Percentiles rank a stretch among this genome's conserved stretches.
phyloP scores from a whole-genome alignment of 2,888 invertebrate genomes.

The Parapristionchus giblindavisi region DNA sequence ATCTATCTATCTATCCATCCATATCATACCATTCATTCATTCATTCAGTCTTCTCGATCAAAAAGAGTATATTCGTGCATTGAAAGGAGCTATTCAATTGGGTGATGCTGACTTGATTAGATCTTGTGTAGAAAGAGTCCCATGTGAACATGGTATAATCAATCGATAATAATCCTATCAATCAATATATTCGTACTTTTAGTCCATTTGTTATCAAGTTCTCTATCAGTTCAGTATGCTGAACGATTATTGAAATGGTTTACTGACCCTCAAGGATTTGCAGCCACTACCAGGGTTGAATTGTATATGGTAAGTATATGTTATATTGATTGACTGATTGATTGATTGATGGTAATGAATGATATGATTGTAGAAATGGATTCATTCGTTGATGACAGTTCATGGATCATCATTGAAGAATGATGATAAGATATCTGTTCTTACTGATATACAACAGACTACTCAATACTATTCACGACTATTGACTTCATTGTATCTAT shows the following conservation, averaged over 20 bases:
- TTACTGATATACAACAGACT: conserved; percentile 63
- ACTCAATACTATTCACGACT: conserved; percentile 51
- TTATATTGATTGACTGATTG: no score
- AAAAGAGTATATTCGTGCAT: conserved; percentile 75
- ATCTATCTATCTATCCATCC: not conserved
- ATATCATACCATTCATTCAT: not conserved
- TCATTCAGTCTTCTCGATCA: conserved; percentile 54
- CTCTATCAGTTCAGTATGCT: conserved; percentile 81
- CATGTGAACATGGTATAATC: not conserved
- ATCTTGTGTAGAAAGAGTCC: conserved; percentile 87
- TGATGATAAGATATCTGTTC: conserved; percentile 49
- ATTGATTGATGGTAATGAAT: not conserved
- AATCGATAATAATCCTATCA: not conserved
- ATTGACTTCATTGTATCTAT: conserved; percentile 40
- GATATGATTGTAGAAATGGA: conserved; percentile 48
- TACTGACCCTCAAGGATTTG: conserved; percentile 76
- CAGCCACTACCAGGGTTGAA: conserved; percentile 84
- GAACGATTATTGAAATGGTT: conserved; percentile 81
- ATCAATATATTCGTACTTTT: conserved; percentile 68
- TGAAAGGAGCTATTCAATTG: conserved; percentile 85
- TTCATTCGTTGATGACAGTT: conserved; percentile 51
- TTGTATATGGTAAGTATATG: conserved; percentile 79
- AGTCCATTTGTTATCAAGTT: conserved; percentile 82
- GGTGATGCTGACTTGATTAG: conserved; percentile 82
- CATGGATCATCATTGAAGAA: conserved; percentile 61